Percentiles rank a stretch among this genome's conserved stretches.
These are phyloP conservation scores for Cephus rjabovi DNA, from an alignment of 2,888 invertebrate species.

Conservation along the genomic window DNA sequence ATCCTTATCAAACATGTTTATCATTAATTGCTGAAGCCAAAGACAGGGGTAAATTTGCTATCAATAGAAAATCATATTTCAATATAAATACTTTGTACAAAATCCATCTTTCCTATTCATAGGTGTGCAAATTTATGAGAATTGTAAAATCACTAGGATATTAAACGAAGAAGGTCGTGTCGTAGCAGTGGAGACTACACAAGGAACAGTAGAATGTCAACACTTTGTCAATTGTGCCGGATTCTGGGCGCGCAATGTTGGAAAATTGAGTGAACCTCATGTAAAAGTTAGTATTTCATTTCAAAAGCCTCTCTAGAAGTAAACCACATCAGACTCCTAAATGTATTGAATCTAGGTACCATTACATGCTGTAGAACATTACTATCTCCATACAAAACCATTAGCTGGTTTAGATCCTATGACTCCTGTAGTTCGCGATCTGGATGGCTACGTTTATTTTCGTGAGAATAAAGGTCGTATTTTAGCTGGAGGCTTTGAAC, in stretches of 20 bases:
- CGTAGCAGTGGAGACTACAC: slow-evolving; percentile 80
- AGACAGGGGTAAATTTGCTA: slow-evolving; percentile 69
- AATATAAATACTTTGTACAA: slow-evolving; percentile 13
- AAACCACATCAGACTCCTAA: background rate
- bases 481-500: slow-evolving; percentile 92
- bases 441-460: slow-evolving; percentile 89
- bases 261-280: slow-evolving; percentile 84
- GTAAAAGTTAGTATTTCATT: slow-evolving; percentile 72
- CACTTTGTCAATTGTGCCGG: slow-evolving; percentile 97
- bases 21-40: slow-evolving; percentile 79
- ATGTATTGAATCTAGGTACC: slow-evolving; percentile 71
- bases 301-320: background rate
- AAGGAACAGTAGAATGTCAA: slow-evolving; percentile 84
- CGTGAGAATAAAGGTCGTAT: slow-evolving; percentile 87
- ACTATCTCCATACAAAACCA: slow-evolving; percentile 90
- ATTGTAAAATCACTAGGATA: slow-evolving; percentile 80
- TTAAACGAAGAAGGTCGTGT: slow-evolving; percentile 76
- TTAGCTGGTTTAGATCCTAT: slow-evolving; percentile 80
- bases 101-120: slow-evolving; percentile 23
- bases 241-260: slow-evolving; percentile 93
- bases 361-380: slow-evolving; percentile 92
- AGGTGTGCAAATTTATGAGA: slow-evolving; percentile 84
- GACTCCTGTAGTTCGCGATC: slow-evolving; percentile 90
- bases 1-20: slow-evolving; percentile 82
- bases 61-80: slow-evolving; percentile 3